A percentile compares a stretch with the other conserved stretches of the same genome.
Conservation (phyloP, 2,113 vertebrate species). For the Dendropsophus ebraccatus region DNA sequence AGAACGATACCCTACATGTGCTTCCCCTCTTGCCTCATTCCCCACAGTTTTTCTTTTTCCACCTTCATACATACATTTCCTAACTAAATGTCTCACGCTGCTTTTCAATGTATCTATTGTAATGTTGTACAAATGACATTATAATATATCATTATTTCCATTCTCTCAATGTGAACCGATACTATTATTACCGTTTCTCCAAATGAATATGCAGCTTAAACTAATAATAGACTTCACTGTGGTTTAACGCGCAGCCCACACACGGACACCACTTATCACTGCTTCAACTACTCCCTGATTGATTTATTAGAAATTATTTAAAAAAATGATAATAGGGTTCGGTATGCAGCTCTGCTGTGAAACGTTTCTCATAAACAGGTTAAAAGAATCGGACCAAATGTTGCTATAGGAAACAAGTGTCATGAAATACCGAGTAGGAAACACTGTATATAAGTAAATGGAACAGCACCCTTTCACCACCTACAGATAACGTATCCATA, state of each 20-base stretch:
- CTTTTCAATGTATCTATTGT: constrained; percentile 44
- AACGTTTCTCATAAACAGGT: neutral
- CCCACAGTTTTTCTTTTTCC: neutral
- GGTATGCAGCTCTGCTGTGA: neutral
- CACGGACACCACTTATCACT: constrained; percentile 46
- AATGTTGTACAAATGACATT: constrained; percentile 48
- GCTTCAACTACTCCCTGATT: constrained; percentile 50
- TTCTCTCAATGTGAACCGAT: constrained; percentile 45
- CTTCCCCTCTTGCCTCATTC: neutral
- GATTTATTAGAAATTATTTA: constrained; percentile 57
- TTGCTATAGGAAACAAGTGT: neutral
- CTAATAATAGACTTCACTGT: constrained; percentile 49
- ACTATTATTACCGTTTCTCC: constrained; percentile 54
- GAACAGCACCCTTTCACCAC: neutral
- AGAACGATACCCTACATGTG: neutral
- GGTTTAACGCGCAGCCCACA: constrained; percentile 53
- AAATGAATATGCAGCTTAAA: constrained; percentile 49
- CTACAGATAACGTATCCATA: neutral
- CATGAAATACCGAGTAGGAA: neutral
- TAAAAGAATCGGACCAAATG: neutral
- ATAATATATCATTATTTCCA: constrained; percentile 57
- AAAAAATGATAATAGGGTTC: constrained; percentile 39
- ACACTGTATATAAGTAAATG: neutral
- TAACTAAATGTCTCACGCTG: constrained; percentile 33
- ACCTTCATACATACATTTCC: neutral